Evolutionary conservation across 1,140 invertebrate species (phyloP).

Genomic region (Ruditapes philippinarum): DNA sequence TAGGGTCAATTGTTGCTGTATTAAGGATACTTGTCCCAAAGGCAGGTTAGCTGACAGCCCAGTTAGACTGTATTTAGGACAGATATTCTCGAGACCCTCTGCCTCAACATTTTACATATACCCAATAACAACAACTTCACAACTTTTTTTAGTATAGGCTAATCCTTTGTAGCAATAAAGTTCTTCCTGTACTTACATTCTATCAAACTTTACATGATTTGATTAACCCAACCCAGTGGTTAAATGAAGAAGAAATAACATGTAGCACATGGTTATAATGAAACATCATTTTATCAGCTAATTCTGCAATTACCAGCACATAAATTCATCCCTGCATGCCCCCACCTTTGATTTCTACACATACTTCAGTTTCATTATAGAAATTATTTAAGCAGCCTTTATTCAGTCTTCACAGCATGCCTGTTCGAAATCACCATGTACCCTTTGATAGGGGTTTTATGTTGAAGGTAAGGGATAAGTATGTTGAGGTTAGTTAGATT

Average conservation of each 20-base stretch:
- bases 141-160: too few relatives aligned
- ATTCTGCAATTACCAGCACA: neutral
- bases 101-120: too few relatives aligned
- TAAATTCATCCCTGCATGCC: neutral
- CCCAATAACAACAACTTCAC: too few relatives aligned
- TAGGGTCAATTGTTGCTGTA: too few relatives aligned
- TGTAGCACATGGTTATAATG: neutral
- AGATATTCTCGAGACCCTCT: too few relatives aligned
- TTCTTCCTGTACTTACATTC: too few relatives aligned
- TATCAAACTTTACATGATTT: too few relatives aligned
- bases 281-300: constrained; percentile 9
- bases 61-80: too few relatives aligned
- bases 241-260: constrained; percentile 10
- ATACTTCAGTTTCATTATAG: constrained; percentile 11
- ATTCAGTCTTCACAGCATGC: constrained; percentile 9
- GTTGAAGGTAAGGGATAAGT: neutral
- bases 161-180: too few relatives aligned
- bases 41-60: too few relatives aligned
- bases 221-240: neutral
- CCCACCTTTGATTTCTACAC: constrained; percentile 17
- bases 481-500: neutral
- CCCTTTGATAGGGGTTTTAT: neutral
- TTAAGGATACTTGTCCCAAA: too few relatives aligned
- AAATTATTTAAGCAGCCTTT: neutral
- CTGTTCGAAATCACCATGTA: neutral